Evolutionary conservation across 2,113 vertebrate genomes (phyloP), one percentile per base, ranked within the genome.

Genomic region (Piaya cayana): DNA sequence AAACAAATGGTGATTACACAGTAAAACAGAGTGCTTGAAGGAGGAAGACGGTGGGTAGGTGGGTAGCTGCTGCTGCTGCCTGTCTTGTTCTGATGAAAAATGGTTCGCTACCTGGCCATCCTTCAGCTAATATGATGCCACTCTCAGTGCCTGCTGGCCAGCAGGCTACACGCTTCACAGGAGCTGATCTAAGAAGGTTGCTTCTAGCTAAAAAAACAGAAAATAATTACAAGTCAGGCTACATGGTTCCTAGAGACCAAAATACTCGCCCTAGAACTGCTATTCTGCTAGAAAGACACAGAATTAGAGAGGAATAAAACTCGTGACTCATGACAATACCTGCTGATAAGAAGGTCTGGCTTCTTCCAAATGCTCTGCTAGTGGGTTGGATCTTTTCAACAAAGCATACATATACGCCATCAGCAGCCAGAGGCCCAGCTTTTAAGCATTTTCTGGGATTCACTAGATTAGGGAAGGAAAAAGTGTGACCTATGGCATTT

Each of bases 321-420:
- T 53, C 7, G 2, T 65, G 71, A 83, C 50, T 90, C 63, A 53
- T 5, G 3, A 71, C 74, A 86, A 64, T 88, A 91, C 63, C 86
- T 90, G 49, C 55, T 71, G 43, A 20, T 74, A 45, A 42, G 63
- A 36, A 62, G 52, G 58, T 59, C 85, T 93, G 71, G 36, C 52
- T 92, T 82, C 68, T 92, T 84, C 86, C 91, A 93, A 50, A 77
- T 83, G 67, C 59, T 72, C 72, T 92, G 78, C 75, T 74, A 70
- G 59, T 72, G 34, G 58, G 27, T 80, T 89, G 70, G 90, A 72
- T 55, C 67, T 88, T 90, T 78, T 95, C 93, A 89, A 20, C 47
- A 63, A 53, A 90, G 20, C 11, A 68, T 67, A 76, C 62, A 75
- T 70, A 88, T 37, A 86, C 17, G 36, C 58, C 72, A 71, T 7